Conservation (phyloP, 2,797 vertebrate genomes). For the Glyptemys insculpta region DNA sequence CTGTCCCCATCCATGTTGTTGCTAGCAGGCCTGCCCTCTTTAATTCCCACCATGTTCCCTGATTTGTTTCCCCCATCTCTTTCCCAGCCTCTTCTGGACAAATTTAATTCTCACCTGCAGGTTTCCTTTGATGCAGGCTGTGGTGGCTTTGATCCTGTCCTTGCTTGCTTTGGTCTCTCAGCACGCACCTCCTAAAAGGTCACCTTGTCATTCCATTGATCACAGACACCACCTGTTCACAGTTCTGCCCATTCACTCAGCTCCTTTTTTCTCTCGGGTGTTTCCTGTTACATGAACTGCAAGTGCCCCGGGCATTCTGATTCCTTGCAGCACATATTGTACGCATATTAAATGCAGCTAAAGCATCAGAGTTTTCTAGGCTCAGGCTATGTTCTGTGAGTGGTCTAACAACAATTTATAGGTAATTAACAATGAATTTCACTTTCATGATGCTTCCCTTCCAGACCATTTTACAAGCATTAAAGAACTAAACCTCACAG, state of each 20-base stretch:
- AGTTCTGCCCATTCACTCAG: neutral
- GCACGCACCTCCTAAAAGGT: neutral
- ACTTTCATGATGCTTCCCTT: slow-evolving; percentile 25
- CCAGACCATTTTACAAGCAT: neutral
- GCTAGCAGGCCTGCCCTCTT: neutral
- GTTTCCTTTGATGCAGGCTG: rapidly evolving
- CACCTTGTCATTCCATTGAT: rapidly evolving
- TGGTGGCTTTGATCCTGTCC: neutral
- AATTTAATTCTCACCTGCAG: rapidly evolving
- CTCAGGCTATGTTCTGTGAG: neutral
- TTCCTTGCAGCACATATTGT: neutral
- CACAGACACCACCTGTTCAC: neutral
- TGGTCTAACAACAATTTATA: slow-evolving; percentile 3
- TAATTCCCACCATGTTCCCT: neutral
- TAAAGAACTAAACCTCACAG: neutral
- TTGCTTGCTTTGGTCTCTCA: rapidly evolving
- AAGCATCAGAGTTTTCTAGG: neutral
- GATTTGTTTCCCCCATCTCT: neutral
- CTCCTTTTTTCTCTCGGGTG: neutral
- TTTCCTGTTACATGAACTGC: neutral
- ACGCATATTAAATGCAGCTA: rapidly evolving
- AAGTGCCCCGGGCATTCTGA: rapidly evolving
- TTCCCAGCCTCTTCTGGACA: neutral
- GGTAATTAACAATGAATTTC: slow-evolving; percentile 46
- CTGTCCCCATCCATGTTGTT: rapidly evolving